Evolutionary conservation across 30 jellyfish, hydroid and myxozoan genomes (phyloP).

Genomic region (Hydractinia echinata): DNA sequence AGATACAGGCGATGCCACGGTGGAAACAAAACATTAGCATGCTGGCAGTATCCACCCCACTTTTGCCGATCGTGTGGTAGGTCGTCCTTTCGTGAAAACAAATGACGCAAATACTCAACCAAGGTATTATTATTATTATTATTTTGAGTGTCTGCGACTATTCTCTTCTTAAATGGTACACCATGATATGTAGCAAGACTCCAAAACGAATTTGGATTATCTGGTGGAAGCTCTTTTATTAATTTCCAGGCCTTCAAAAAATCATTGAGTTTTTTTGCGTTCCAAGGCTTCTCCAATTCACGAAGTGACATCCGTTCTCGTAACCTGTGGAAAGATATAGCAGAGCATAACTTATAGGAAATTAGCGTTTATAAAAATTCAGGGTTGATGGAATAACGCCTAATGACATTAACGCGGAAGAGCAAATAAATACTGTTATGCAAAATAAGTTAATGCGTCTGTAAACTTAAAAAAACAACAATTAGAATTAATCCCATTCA

Average conservation of each 20-base stretch:
- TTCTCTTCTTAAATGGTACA: slow-evolving; percentile 29
- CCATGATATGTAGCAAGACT: slow-evolving; percentile 45
- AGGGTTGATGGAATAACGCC: too few species aligned
- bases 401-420: too few species aligned
- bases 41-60: slow-evolving; percentile 54
- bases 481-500: too few species aligned
- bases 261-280: not conserved
- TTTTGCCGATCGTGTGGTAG: not conserved
- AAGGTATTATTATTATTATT: not conserved
- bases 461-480: too few species aligned
- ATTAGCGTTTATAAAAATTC: too few species aligned
- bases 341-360: too few species aligned
- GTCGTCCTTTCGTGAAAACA: not conserved
- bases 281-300: not conserved
- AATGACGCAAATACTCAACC: too few species aligned
- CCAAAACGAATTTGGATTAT: slow-evolving; percentile 31
- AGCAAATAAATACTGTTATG: too few species aligned
- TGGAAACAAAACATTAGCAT: slow-evolving; percentile 37
- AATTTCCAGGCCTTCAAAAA: slow-evolving; percentile 32
- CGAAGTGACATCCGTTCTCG: slow-evolving; percentile 15
- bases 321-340: not conserved
- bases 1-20: slow-evolving; percentile 41
- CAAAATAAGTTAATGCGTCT: too few species aligned
- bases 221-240: slow-evolving; percentile 17
- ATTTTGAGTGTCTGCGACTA: not conserved